Base-by-base conservation (phyloP, 37 sponge, comb jelly and placozoan species). In the Amphimedon queenslandica region DNA sequence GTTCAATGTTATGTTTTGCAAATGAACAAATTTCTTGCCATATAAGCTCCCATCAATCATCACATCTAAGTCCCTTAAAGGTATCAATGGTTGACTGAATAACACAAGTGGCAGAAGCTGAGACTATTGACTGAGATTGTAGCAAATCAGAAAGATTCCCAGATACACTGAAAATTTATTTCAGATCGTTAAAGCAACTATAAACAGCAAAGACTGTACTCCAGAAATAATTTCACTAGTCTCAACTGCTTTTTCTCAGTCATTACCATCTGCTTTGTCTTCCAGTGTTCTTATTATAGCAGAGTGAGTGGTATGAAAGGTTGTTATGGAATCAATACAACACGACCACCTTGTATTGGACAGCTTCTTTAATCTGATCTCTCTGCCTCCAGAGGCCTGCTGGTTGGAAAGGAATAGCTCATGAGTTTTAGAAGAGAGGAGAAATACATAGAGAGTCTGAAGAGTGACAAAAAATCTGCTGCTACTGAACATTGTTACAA, bases 261-360 rank as follows among this genome's bases (percentile, higher is more conserved):
- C 20, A 5, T 57, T 25, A 42, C 25, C 33, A 42, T 40, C 66
- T 28, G 76, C 61, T 5, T 57, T 10, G 4, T 57, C 73, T 55
- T 57, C 37, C 4, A 72, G 58, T 4, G 73, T 55, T 3, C 25
- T 20, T 8, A 55, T 4, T 20, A 55, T 32, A 33, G 73, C 73
- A 20, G 35, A 13, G 35, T n/a, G n/a, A n/a, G n/a, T n/a, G n/a
- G n/a, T n/a, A n/a, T n/a, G n/a, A n/a, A n/a, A n/a, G n/a, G n/a
- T 55, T 42, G 40, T 37, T 27, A 70, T 70, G 38, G 60, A 57
- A 6, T 5, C 23, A 61, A 24, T 24, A 24, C 63, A 24, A 38
- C 73, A 72, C 13, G 73, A 55, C 73, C 73, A 72, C n/a, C 73
- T 72, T 25, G 73, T 72, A 32, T 72, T 60, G 34, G 58, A 57